Evolutionary conservation across 37 sponge, comb jelly and placozoan species (phyloP), one percentile per base, ranked within the genome.

Genomic region (Cladorhizidae sp.): DNA sequence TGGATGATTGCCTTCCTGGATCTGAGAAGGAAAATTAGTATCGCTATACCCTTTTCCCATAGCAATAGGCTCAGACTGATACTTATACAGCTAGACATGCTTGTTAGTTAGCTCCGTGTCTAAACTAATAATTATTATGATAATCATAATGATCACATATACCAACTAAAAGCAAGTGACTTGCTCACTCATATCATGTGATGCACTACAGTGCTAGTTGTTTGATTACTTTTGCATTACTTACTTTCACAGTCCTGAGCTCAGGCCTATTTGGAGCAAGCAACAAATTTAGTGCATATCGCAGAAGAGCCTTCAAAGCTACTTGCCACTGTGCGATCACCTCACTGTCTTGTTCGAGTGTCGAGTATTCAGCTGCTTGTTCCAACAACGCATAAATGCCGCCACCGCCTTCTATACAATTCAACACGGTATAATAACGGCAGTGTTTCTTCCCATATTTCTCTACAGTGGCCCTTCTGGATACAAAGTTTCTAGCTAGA

Each of bases 231-330:
- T 38, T 70, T 11, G 23, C 12, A 6, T 11, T n/a, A n/a, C n/a
- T 23, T 23, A 88, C 89, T 64, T 83, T 88, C 40, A 88, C 63
- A 32, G 43, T 41, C 67, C 45, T 57, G 25, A 88, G 78, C 35
- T 88, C 89, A 31, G 79, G 67, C 54, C 83, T 38, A 3, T 88
- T 82, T n/a, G 89, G 89, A 21, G 80, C 79, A 26, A 83, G 41
- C 5, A 78, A 43, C 17, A 88, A 59, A 56, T 88, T 83, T 23
- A 82, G 64, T 33, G 79, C 78, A 62, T 88, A 88, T 26, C 79
- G 62, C 5, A 79, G 52, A 32, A 88, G 79, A 61, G 74, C 15
- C n/a, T 71, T 77, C 15, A 51, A 37, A 18, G 82, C 89, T 21
- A 12, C 56, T 73, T 88, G 43, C 73, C 70, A 81, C 7, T 65